Conservation (phyloP, 2,113 vertebrate species). For the Terrapene triunguis region DNA sequence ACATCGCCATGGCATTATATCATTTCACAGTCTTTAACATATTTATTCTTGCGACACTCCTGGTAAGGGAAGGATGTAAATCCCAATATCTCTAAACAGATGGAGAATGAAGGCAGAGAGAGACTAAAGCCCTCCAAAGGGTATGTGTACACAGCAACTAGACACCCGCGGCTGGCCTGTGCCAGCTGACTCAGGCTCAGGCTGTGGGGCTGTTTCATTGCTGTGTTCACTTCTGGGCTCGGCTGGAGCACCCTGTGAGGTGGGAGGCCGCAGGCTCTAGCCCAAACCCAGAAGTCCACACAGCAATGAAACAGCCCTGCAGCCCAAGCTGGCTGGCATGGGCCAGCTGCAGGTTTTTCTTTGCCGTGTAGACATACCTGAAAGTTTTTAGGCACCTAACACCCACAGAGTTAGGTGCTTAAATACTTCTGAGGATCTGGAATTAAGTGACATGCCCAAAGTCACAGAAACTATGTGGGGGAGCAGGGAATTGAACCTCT, state of each 20-base stretch:
- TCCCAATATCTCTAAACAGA: neutral
- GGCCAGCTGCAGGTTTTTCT: neutral
- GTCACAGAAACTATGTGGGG: neutral
- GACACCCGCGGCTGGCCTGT: neutral
- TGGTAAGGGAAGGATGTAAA: fast-evolving
- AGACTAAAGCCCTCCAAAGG: neutral
- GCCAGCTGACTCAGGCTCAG: neutral
- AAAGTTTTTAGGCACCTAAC: neutral
- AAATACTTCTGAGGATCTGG: neutral
- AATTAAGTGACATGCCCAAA: neutral
- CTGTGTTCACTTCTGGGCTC: neutral
- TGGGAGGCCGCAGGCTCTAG: neutral
- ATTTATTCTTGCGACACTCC: neutral
- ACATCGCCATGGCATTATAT: neutral
- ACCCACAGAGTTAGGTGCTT: neutral
- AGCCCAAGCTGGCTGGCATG: neutral
- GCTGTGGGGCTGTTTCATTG: no score
- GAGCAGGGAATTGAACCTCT: neutral
- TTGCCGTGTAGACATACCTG: neutral
- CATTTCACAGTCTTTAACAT: neutral
- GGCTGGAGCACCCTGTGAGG: neutral
- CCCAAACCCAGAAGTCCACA: neutral
- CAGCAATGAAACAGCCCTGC: neutral
- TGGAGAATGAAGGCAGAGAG: neutral
- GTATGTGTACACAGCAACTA: neutral